Evolutionary conservation across 2,888 invertebrate species (phyloP).

Genomic region (Anarsia innoxiella): DNA sequence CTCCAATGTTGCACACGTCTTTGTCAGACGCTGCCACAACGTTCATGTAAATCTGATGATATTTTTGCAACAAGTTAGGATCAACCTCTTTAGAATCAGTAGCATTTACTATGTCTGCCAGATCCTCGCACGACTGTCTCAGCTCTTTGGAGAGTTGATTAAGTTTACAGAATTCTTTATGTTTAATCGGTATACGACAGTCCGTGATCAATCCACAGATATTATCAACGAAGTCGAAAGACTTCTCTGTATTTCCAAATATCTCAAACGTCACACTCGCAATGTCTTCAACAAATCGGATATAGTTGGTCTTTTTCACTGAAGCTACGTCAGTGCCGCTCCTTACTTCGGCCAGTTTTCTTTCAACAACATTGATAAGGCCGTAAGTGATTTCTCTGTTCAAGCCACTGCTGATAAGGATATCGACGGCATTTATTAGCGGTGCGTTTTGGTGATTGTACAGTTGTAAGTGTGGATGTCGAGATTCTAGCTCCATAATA

Average conservation of each 20-base stretch:
- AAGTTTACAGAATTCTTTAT: constrained; percentile 66
- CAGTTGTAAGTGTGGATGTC: constrained; percentile 64
- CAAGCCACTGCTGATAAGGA: constrained; percentile 62
- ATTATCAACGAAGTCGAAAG: constrained; percentile 59
- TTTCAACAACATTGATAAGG: constrained; percentile 64
- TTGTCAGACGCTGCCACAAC: constrained; percentile 65
- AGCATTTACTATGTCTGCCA: constrained; percentile 46
- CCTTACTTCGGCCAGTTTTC: constrained; percentile 66
- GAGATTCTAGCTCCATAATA: constrained; percentile 56
- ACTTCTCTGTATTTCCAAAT: constrained; percentile 62
- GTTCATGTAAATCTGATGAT: constrained; percentile 68
- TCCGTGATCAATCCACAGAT: constrained; percentile 60
- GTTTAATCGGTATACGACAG: constrained; percentile 63
- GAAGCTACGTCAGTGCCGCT: constrained; percentile 54
- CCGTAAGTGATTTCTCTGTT: constrained; percentile 70
- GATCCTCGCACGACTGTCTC: constrained; percentile 64
- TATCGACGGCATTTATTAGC: constrained; percentile 67
- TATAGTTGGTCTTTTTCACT: constrained; percentile 65
- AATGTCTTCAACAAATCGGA: constrained; percentile 64
- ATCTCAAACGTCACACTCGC: constrained; percentile 68
- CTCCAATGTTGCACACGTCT: constrained; percentile 57
- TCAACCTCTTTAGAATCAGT: constrained; percentile 36
- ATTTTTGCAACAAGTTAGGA: constrained; percentile 53
- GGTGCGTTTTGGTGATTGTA: constrained; percentile 68
- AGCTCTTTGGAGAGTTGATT: constrained; percentile 64